These are phyloP conservation scores for Dicrostonyx torquatus DNA, from an alignment of 2,797 vertebrate species.

Conservation along the genomic window DNA sequence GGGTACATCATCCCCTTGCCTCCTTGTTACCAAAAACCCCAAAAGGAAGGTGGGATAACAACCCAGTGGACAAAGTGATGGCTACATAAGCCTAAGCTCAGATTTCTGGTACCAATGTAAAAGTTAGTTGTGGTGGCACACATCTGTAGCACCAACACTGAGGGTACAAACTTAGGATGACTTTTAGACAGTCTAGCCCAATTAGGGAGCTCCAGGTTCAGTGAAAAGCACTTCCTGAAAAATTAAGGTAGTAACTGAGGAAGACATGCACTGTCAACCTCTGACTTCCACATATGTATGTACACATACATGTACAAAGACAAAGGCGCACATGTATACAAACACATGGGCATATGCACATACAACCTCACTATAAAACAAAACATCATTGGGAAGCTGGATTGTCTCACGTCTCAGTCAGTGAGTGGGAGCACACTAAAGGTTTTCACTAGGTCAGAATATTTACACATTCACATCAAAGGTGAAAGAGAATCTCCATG, in stretches of 20 bases:
- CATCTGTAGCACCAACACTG: background rate
- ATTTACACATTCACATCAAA: background rate
- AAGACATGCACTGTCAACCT: background rate
- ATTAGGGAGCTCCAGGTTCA: background rate
- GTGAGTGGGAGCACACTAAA: background rate
- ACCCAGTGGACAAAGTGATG: background rate
- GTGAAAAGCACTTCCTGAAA: background rate
- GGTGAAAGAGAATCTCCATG: background rate
- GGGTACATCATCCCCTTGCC: background rate
- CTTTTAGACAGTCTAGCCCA: background rate
- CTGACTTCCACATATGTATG: background rate
- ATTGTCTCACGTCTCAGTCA: background rate
- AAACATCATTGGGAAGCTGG: background rate
- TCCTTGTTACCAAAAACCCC: background rate
- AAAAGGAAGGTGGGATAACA: background rate
- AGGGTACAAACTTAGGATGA: background rate
- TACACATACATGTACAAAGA: no score
- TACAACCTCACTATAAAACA: background rate
- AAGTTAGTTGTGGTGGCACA: background rate
- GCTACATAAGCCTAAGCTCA: background rate
- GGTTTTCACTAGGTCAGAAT: background rate
- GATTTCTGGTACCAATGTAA: background rate
- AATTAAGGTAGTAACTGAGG: background rate
- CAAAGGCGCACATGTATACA: background rate
- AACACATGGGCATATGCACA: background rate